Conservation (phyloP, 92 coral and sea anemone genomes). For the Pocillopora meandrina region DNA sequence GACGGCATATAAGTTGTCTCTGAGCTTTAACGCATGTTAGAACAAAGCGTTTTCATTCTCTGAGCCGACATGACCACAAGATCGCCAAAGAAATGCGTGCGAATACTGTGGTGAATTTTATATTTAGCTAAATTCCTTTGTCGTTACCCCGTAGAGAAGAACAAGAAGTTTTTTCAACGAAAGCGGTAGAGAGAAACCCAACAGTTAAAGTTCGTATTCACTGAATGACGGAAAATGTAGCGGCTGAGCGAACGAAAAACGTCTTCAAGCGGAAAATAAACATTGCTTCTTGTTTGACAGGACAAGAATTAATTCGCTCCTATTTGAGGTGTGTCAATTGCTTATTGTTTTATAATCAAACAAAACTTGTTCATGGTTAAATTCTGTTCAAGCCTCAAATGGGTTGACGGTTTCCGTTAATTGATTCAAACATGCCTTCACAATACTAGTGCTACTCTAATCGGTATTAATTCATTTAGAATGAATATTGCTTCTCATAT, state of each 20-base stretch:
- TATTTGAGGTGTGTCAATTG: constrained; percentile 11
- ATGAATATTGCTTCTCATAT: too few relatives aligned
- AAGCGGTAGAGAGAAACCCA: not conserved
- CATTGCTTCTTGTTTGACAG: not conserved
- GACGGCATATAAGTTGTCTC: too few relatives aligned
- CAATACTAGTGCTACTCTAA: too few relatives aligned
- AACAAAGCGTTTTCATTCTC: too few relatives aligned
- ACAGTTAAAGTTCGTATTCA: not conserved
- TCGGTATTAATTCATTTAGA: too few relatives aligned
- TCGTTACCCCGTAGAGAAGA: not conserved
- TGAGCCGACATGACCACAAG: too few relatives aligned
- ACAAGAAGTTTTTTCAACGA: not conserved
- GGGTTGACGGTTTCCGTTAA: not conserved
- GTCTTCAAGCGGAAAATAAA: not conserved
- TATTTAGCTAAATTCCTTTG: not conserved
- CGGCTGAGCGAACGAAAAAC: not conserved
- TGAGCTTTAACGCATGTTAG: too few relatives aligned
- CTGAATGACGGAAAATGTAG: not conserved
- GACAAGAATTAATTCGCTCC: constrained; percentile 2
- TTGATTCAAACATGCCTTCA: not conserved
- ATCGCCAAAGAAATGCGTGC: too few relatives aligned
- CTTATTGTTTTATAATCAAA: constrained; percentile 20
- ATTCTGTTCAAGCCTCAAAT: constrained; percentile 17
- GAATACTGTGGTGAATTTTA: too few relatives aligned
- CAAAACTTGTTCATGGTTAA: constrained; percentile 4